Percentiles rank a stretch among this genome's conserved stretches.
Conservation (phyloP, 2,888 invertebrate species). For the Idaea aversata region DNA sequence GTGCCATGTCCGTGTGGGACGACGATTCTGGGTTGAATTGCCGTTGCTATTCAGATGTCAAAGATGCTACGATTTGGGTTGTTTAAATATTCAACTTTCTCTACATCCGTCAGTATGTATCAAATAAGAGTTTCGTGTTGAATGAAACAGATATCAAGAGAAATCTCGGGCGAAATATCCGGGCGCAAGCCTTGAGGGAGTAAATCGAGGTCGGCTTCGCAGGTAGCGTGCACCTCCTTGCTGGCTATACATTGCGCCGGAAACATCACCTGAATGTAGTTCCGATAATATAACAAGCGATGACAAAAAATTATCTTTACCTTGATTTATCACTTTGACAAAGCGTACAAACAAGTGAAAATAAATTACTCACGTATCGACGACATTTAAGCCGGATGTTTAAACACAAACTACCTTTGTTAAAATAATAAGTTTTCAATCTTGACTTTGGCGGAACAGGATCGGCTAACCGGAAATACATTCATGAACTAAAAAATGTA, state of each 20-base stretch:
- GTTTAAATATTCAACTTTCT: conserved; percentile 47
- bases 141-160: conserved; percentile 64
- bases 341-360: conserved; percentile 21
- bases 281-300: conserved; percentile 17
- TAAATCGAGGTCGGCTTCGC: conserved; percentile 57
- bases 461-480: conserved; percentile 61
- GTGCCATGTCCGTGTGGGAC: conserved; percentile 11
- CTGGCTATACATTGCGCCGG: conserved; percentile 21
- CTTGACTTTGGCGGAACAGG: conserved; percentile 50
- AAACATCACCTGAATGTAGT: conserved; percentile 20
- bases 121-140: conserved; percentile 51
- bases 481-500: conserved; percentile 49
- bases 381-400: conserved; percentile 71
- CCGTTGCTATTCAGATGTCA: conserved; percentile 31
- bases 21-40: conserved; percentile 37
- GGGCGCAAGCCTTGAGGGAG: conserved; percentile 61
- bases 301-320: conserved; percentile 22
- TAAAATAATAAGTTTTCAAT: conserved; percentile 57
- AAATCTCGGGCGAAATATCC: conserved; percentile 63
- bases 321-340: conserved; percentile 20
- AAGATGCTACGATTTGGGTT: conserved; percentile 33
- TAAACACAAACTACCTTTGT: conserved; percentile 66
- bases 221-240: conserved; percentile 48
- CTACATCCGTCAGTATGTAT: conserved; percentile 39
- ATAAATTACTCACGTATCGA: conserved; percentile 26